Conservation (phyloP, 2,113 vertebrate species). For the Nannobrachium achirus region DNA sequence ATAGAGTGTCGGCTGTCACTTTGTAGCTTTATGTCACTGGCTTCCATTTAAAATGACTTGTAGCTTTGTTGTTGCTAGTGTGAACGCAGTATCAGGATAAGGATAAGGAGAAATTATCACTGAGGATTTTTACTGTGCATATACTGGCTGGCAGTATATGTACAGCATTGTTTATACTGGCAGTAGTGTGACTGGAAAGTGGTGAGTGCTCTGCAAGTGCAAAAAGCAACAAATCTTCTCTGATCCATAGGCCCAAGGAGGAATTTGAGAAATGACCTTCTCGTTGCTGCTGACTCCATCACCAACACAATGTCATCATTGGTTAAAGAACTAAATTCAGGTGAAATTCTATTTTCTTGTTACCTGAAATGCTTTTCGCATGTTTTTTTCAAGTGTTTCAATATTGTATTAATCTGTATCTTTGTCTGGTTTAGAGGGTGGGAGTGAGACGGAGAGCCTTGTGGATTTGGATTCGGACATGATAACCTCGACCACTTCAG, state of each 20-base stretch:
- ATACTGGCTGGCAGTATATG: no score
- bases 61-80: no score
- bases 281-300: conserved; percentile 98
- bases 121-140: no score
- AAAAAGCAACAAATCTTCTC: no score
- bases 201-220: neutral
- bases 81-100: no score
- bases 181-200: neutral
- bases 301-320: conserved; percentile 99
- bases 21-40: no score
- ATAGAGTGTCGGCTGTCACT: no score
- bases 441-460: conserved; percentile 90
- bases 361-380: neutral
- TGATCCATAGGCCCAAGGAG: conserved; percentile 87
- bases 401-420: neutral
- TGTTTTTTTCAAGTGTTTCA: neutral
- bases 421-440: conserved; percentile 80
- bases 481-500: conserved; percentile 86
- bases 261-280: conserved; percentile 95
- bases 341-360: conserved; percentile 79
- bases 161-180: neutral
- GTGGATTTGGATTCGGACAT: conserved; percentile 91
- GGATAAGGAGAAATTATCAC: no score
- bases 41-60: no score
- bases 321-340: conserved; percentile 97